These are phyloP conservation scores for Smutsia gigantea DNA, from an alignment of 2,797 vertebrate species.

Conservation along the genomic window DNA sequence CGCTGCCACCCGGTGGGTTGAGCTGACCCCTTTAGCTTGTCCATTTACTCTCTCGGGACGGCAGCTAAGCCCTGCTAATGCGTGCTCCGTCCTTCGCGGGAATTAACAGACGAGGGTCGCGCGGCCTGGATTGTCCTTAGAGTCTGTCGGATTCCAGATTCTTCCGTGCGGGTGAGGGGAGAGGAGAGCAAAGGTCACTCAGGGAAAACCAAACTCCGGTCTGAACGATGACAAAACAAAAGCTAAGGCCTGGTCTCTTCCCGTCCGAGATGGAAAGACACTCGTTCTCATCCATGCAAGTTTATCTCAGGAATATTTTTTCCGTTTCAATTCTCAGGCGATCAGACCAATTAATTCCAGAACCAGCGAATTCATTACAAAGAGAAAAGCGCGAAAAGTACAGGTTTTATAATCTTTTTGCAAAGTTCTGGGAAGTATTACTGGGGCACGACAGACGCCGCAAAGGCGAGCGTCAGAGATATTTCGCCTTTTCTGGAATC, in stretches of 20 bases:
- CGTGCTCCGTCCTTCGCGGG: background rate
- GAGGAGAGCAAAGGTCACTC: background rate
- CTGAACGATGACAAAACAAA: background rate
- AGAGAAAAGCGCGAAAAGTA: background rate
- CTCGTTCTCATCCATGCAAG: background rate
- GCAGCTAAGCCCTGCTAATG: background rate
- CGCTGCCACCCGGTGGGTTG: background rate
- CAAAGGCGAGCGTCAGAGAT: background rate
- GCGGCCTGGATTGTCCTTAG: background rate
- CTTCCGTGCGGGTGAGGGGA: background rate
- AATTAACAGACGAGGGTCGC: background rate
- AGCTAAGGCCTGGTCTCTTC: background rate
- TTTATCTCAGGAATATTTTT: background rate
- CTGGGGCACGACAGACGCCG: background rate
- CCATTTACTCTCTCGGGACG: background rate
- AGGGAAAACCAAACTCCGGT: background rate
- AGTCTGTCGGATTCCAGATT: background rate
- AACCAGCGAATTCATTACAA: constrained; percentile 19
- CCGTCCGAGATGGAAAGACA: background rate
- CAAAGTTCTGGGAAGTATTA: background rate
- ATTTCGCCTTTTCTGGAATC: background rate
- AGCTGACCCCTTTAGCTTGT: background rate
- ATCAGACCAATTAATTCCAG: background rate
- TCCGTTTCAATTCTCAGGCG: background rate
- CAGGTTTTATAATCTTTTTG: background rate